These are phyloP conservation scores for Stigmatopora argus DNA, from an alignment of 2,113 vertebrate species.

Conservation along the genomic window DNA sequence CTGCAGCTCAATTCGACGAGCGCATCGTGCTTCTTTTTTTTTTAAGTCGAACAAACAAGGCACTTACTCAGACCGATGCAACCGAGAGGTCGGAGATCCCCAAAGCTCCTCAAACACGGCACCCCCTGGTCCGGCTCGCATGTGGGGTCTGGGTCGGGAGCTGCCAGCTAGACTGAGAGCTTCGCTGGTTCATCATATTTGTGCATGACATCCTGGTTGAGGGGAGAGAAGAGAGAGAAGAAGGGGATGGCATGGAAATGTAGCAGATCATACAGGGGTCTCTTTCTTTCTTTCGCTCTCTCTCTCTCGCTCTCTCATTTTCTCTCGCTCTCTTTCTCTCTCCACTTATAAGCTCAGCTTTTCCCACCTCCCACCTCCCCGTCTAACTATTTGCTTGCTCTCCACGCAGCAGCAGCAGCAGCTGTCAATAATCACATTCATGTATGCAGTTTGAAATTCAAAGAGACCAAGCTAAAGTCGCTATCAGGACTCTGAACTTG, in stretches of 20 bases:
- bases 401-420: conserved; percentile 80
- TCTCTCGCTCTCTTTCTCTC: conserved; percentile 33
- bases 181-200: conserved; percentile 88
- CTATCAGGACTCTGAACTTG: too few relatives aligned
- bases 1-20: conserved; percentile 7
- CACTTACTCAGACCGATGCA: conserved; percentile 83
- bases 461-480: too few relatives aligned
- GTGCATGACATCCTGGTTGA: conserved; percentile 89
- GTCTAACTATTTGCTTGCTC: conserved; percentile 39
- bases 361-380: conserved; percentile 12
- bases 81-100: conserved; percentile 68
- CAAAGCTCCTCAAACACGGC: conserved; percentile 82
- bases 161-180: conserved; percentile 78
- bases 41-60: conserved; percentile 20
- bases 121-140: conserved; percentile 79
- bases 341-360: conserved; percentile 40
- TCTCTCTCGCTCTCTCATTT: conserved; percentile 25
- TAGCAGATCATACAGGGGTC: conserved; percentile 57
- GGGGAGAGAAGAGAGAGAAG: conserved; percentile 68
- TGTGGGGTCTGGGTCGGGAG: conserved; percentile 82
- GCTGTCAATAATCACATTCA: conserved; percentile 81
- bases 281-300: conserved; percentile 42
- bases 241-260: conserved; percentile 60
- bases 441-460: conserved; percentile 77
- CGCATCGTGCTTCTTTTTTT: background rate